Percentiles rank a stretch among this genome's conserved stretches.
phyloP scores from a whole-genome alignment of 2,113 vertebrate genomes.

The Myocastor coypus region DNA sequence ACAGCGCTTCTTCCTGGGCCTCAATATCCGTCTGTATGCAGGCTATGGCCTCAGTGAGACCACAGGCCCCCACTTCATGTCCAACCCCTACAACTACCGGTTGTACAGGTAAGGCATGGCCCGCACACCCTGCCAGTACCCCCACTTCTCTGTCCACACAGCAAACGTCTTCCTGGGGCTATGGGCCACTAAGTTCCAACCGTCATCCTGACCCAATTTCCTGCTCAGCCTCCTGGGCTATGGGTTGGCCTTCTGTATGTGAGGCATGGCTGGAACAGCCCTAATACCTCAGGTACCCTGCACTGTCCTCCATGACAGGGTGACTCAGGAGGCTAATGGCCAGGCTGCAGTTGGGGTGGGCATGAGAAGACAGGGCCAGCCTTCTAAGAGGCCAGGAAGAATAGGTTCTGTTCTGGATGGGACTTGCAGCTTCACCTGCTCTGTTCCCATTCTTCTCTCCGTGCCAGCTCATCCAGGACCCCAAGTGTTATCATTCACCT shows the following conservation, averaged over 20 bases:
- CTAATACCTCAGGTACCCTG: neutral
- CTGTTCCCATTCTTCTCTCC: neutral
- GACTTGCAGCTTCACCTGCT: neutral
- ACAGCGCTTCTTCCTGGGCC: constrained; percentile 90
- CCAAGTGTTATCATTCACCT: neutral
- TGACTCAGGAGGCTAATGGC: neutral
- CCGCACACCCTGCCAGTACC: neutral
- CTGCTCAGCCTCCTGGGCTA: neutral
- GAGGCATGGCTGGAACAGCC: neutral
- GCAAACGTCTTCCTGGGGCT: neutral
- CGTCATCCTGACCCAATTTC: neutral
- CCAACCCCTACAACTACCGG: constrained; percentile 87
- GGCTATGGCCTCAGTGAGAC: constrained; percentile 95
- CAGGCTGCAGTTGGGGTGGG: neutral
- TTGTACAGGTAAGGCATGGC: constrained; percentile 86
- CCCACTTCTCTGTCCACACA: neutral
- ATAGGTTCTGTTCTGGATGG: neutral
- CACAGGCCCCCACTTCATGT: constrained; percentile 93
- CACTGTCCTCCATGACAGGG: neutral
- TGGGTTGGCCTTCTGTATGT: neutral
- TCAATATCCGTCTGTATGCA: constrained; percentile 92
- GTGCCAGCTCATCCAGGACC: neutral
- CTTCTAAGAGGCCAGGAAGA: neutral
- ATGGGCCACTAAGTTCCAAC: neutral
- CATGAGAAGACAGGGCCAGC: neutral